Evolutionary conservation across 1,140 invertebrate genomes (phyloP).

Genomic region (Drosophila orena): DNA sequence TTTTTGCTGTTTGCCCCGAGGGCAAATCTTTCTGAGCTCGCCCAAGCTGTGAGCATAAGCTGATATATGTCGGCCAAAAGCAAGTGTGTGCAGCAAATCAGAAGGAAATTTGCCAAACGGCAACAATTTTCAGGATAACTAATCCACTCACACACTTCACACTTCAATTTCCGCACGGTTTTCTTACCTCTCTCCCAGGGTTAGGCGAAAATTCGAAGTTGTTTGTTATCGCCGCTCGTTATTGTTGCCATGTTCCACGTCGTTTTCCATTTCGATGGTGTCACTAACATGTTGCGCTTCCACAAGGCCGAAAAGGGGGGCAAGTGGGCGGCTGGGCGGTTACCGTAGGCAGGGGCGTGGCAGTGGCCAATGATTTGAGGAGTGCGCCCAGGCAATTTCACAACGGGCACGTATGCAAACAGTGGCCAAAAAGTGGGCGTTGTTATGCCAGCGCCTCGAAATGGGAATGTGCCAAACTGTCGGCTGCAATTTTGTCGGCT

Average conservation of each 20-base stretch:
- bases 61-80: constrained; percentile 7
- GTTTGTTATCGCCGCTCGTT: constrained; percentile 56
- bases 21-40: constrained; percentile 9
- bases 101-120: constrained; percentile 53
- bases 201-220: constrained; percentile 56
- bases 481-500: constrained; percentile 68
- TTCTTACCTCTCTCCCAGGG: constrained; percentile 31
- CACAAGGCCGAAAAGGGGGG: constrained; percentile 1
- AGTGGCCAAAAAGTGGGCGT: constrained; percentile 44
- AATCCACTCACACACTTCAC: constrained; percentile 68
- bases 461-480: constrained; percentile 61
- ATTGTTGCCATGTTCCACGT: constrained; percentile 71
- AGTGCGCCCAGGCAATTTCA: constrained; percentile 75
- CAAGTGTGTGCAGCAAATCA: constrained; percentile 60
- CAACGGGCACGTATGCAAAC: constrained; percentile 80
- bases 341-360: not conserved
- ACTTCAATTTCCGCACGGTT: constrained; percentile 74
- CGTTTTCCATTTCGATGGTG: constrained; percentile 81
- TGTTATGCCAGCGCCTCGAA: constrained; percentile 9
- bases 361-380: constrained; percentile 70
- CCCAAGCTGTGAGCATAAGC: constrained; percentile 38
- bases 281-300: constrained; percentile 74
- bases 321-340: not conserved
- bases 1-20: constrained; percentile 16
- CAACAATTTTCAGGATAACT: constrained; percentile 44